phyloP scores from a whole-genome alignment of 2,797 vertebrate genomes.

The Acropternis orthonyx region DNA sequence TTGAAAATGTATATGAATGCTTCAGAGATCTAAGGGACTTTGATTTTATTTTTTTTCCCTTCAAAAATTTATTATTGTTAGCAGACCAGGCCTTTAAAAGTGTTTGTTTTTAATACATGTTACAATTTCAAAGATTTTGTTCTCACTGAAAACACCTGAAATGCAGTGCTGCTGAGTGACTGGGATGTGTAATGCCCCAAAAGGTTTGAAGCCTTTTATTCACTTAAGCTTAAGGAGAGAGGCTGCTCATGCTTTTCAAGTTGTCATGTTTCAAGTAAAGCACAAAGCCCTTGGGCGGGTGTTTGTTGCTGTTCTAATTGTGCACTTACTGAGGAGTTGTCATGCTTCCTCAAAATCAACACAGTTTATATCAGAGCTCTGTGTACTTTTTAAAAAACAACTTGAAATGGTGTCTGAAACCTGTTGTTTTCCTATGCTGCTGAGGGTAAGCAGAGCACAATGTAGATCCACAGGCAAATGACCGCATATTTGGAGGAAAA shows the following conservation, averaged over 20 bases:
- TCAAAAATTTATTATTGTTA: neutral
- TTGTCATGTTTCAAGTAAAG: neutral
- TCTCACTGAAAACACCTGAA: neutral
- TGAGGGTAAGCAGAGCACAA: neutral
- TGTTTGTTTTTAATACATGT: neutral
- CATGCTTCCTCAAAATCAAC: neutral
- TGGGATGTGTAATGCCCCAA: neutral
- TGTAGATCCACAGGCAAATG: neutral
- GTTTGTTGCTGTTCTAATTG: neutral
- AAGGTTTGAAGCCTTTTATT: neutral
- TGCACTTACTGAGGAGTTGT: neutral
- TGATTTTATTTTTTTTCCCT: neutral
- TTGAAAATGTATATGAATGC: neutral
- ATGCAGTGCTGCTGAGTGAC: neutral
- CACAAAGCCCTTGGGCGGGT: neutral
- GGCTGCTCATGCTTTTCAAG: neutral
- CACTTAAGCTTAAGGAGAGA: neutral
- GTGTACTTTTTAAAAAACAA: neutral
- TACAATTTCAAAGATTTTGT: neutral
- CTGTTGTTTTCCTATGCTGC: neutral
- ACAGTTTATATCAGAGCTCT: neutral
- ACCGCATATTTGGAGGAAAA: neutral
- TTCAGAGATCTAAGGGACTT: neutral
- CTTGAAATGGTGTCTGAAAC: neutral
- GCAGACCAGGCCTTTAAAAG: neutral